Base-by-base conservation (phyloP, 2,888 invertebrate species). In the Periphyllus acericola region DNA sequence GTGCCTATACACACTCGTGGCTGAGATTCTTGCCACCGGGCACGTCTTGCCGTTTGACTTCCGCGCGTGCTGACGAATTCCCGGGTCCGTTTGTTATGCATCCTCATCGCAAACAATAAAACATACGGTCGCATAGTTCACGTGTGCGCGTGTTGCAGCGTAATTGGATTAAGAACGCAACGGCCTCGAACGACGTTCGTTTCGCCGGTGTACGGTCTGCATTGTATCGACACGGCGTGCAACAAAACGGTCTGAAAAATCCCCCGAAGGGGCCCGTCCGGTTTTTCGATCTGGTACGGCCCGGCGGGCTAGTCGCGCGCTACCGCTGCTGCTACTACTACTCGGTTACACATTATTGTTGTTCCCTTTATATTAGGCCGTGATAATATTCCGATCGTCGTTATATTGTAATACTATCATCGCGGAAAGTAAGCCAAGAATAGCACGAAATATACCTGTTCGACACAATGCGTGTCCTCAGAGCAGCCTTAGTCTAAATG, bases 81-180 rank as follows among this genome's bases (percentile, higher is more conserved):
- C 14, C 17, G 83, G 17, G 55, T 71, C 34, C 52, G 55, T 25
- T 68, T 81, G 29, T 32, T 82, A 34, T 55, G 40, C 68, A 81
- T 81, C 52, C 55, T 83, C 52, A 14, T 46, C 32, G 68, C 55
- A 3, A 46, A 46, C 46, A 46, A 46, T 46, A 46, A 8, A 46
- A 1, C 5, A 9, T 9, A 46, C 9, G 11, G 11, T 46, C 11
- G 6, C 36, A 36, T 36, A 36, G 6, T 36, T 36, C 36, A 36
- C 32, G 40, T 40, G 34, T 60, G 40, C 29, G n/a, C 46, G 14
- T 68, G 21, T 68, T 19, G 72, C 46, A n/a, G 17, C 34, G 34
- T 72, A 83, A 83, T 55, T 55, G 9, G 83, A 72, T 83, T 82
- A 72, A 72, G 52, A 83, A n/a, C 11, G 19, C 66, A 21, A 71